Conservation (phyloP, 1,140 invertebrate species). For the Drosophila hydei region DNA sequence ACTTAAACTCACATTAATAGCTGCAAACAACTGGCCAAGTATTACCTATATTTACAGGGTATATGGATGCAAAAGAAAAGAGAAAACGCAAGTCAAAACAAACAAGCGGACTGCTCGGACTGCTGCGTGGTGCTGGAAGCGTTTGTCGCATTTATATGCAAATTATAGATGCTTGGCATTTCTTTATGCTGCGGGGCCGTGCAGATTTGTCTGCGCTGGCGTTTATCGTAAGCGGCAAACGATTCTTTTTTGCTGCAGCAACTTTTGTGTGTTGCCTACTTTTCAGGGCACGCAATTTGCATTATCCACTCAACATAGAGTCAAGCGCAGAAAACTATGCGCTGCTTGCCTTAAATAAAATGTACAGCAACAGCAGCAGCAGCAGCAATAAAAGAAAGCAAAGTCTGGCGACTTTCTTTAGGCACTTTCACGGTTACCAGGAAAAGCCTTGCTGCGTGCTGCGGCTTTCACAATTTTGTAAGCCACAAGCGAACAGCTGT, state of each 20-base stretch:
- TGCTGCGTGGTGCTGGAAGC: constrained; percentile 53
- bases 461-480: constrained; percentile 13
- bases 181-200: constrained; percentile 42
- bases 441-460: constrained; percentile 32
- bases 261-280: constrained; percentile 34
- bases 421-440: constrained; percentile 45
- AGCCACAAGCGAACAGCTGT: constrained; percentile 66
- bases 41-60: not conserved
- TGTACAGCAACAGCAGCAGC: not conserved
- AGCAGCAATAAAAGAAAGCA: not conserved
- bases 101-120: constrained; percentile 45
- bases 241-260: constrained; percentile 50
- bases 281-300: constrained; percentile 37
- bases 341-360: constrained; percentile 9
- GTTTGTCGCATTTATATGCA: constrained; percentile 77
- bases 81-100: constrained; percentile 39
- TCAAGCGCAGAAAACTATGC: constrained; percentile 26
- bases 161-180: constrained; percentile 79
- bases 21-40: no score
- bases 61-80: not conserved
- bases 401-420: constrained; percentile 60
- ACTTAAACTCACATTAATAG: not conserved
- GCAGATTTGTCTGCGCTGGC: constrained; percentile 72
- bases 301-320: constrained; percentile 35
- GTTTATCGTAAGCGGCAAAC: constrained; percentile 68